A percentile compares a stretch with the other conserved stretches of the same genome.
Conservation (phyloP, 2,888 invertebrate genomes). For the Frankliniella fusca region DNA sequence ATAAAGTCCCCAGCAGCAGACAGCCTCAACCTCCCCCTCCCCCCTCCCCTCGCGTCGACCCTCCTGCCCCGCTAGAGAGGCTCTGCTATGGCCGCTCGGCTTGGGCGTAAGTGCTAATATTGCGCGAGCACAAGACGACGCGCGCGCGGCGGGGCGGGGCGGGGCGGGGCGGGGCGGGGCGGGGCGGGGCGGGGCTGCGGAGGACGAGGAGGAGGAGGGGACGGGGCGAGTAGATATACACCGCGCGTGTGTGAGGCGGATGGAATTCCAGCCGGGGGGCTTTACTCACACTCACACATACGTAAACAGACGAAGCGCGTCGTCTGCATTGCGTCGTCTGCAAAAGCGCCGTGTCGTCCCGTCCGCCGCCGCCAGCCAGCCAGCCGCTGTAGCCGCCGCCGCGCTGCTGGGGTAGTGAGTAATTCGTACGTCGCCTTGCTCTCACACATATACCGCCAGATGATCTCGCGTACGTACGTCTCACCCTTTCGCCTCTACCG, state of each 20-base stretch:
- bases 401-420: too few relatives aligned
- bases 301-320: not conserved
- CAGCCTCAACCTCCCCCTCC: not conserved
- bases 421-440: not conserved
- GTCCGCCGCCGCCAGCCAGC: too few relatives aligned
- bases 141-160: not conserved
- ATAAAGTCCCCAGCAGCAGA: slow-evolving; percentile 6
- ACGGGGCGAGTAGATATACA: not conserved
- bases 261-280: slow-evolving; percentile 2
- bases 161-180: not conserved
- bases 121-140: slow-evolving; percentile 6
- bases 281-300: not conserved
- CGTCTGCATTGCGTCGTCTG: too few relatives aligned
- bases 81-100: slow-evolving; percentile 1
- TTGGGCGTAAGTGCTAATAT: slow-evolving; percentile 17
- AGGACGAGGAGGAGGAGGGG: not conserved
- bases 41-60: not conserved
- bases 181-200: not conserved
- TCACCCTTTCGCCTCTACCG: too few relatives aligned
- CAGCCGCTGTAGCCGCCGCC: too few relatives aligned
- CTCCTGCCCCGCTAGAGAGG: not conserved
- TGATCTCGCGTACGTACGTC: not conserved
- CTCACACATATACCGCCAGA: not conserved
- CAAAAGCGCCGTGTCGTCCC: too few relatives aligned
- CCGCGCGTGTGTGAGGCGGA: not conserved